phyloP scores from a whole-genome alignment of 2,113 vertebrate genomes.

The Rhinopomastus cyanomelas region DNA sequence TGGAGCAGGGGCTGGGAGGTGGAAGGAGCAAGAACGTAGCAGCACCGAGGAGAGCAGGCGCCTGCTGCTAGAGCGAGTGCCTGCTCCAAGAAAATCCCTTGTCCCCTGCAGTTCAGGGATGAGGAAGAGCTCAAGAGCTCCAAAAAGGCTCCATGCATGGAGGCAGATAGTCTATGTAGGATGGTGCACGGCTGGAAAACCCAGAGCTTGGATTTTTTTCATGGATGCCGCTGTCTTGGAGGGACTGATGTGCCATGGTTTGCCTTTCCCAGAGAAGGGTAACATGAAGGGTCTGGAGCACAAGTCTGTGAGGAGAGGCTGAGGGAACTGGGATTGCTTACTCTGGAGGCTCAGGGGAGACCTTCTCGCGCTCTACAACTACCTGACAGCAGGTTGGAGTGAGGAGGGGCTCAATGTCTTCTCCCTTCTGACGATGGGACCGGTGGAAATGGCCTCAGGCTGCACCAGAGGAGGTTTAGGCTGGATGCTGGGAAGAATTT shows the following conservation, averaged over 20 bases:
- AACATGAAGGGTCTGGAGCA: too few species aligned
- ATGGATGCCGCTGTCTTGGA: accelerated
- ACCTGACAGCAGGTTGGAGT: too few species aligned
- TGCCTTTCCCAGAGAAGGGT: neutral
- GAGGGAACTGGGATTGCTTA: too few species aligned
- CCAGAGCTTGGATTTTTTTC: neutral
- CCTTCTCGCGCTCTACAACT: too few species aligned
- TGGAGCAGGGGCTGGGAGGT: neutral
- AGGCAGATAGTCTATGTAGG: neutral
- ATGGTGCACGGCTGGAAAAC: accelerated
- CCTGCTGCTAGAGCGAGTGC: neutral
- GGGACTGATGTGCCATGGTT: neutral
- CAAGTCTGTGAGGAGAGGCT: too few species aligned
- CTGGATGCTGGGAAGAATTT: too few species aligned
- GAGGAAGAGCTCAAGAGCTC: neutral
- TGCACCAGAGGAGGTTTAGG: too few species aligned
- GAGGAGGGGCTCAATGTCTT: too few species aligned
- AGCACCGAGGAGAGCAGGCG: neutral
- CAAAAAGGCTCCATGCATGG: neutral
- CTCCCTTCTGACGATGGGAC: too few species aligned
- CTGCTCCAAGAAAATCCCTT: neutral
- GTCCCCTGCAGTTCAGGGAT: neutral
- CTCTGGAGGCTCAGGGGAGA: too few species aligned
- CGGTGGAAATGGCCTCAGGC: too few species aligned
- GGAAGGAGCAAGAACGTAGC: neutral